Conservation (phyloP, 2,797 vertebrate species). For the Phrynocephalus vlangalii region DNA sequence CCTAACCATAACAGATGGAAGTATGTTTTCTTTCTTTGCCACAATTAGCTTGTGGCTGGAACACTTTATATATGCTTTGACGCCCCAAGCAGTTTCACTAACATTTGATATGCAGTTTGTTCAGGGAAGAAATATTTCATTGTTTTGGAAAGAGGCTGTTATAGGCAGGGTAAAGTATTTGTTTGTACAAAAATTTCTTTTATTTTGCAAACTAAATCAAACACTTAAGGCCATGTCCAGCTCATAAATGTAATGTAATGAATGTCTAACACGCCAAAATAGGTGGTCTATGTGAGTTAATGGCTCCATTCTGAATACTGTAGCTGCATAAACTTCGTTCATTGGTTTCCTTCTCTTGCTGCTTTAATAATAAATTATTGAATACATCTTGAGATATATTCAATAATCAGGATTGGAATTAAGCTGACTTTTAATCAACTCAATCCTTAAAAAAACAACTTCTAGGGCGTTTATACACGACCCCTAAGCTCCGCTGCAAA, state of each 20-base stretch:
- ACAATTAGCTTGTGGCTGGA: background rate
- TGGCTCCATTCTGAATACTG: background rate
- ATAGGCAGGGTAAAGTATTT: background rate
- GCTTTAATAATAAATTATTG: background rate
- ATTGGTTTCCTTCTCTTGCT: background rate
- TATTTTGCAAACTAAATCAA: background rate
- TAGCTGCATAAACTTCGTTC: background rate
- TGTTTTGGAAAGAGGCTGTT: slow-evolving; percentile 7
- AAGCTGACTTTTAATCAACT: background rate
- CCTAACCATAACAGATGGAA: background rate
- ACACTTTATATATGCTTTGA: background rate
- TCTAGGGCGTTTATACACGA: no score
- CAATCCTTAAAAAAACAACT: no score
- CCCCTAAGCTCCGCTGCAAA: no score
- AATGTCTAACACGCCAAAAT: background rate
- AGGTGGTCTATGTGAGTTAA: background rate
- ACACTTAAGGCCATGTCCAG: background rate
- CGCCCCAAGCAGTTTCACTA: background rate
- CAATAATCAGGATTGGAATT: background rate
- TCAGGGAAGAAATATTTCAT: background rate
- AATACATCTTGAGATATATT: background rate
- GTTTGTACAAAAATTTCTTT: slow-evolving; percentile 9
- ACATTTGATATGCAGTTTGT: slow-evolving; percentile 3
- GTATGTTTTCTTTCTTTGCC: background rate
- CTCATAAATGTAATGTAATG: background rate